Conservation (phyloP, 2,888 invertebrate species). For the Rotaria macrura region DNA sequence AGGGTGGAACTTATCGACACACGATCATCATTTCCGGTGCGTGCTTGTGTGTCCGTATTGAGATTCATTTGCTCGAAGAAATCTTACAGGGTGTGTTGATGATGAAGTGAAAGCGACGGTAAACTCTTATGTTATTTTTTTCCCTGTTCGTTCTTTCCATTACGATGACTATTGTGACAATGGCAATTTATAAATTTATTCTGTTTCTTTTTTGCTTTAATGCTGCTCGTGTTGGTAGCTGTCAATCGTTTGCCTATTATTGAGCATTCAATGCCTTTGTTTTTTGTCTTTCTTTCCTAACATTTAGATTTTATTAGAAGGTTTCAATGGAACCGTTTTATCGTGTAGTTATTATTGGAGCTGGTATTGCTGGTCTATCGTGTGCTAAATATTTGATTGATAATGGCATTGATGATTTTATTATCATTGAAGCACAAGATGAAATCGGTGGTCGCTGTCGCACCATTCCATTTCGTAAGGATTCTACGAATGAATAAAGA, state of each 20-base stretch:
- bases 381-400: conserved; percentile 24
- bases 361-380: conserved; percentile 28
- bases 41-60: not conserved
- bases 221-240: not conserved
- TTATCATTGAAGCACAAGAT: conserved; percentile 22
- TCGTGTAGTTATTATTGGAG: conserved; percentile 27
- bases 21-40: not conserved
- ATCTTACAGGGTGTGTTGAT: too few species aligned
- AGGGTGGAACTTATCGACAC: not conserved
- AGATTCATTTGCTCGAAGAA: too few species aligned
- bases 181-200: not conserved
- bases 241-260: not conserved
- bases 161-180: not conserved
- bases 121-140: not conserved
- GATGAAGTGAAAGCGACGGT: not conserved
- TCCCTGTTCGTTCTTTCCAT: not conserved
- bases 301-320: too few species aligned
- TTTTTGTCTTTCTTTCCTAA: too few species aligned
- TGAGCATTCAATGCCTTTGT: not conserved
- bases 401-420: conserved; percentile 27
- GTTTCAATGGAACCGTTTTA: not conserved
- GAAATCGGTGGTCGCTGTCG: conserved; percentile 24
- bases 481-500: not conserved
- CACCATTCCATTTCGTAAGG: not conserved
- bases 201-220: not conserved